Evolutionary conservation across 2,113 vertebrate species (phyloP).

Genomic region (Xiphias gladius): DNA sequence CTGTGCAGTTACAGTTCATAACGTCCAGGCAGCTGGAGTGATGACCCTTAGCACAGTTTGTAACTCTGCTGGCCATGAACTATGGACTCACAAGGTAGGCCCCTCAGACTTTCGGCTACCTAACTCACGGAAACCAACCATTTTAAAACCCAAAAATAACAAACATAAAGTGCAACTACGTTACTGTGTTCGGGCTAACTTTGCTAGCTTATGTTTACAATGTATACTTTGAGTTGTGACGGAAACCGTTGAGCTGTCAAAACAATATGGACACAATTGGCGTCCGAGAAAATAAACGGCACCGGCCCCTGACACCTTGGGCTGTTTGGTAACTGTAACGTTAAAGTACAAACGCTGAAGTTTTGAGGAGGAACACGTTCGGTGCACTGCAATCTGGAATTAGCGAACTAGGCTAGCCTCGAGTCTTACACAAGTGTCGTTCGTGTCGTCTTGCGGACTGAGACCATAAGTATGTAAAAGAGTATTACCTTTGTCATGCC

Average conservation of each 20-base stretch:
- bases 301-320: background rate
- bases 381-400: background rate
- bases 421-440: background rate
- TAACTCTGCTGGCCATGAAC: conserved; percentile 42
- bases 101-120: accelerated
- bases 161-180: background rate
- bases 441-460: background rate
- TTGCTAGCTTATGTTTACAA: conserved; percentile 2
- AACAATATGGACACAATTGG: background rate
- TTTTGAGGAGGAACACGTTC: background rate
- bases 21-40: background rate
- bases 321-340: background rate
- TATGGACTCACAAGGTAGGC: conserved; percentile 67
- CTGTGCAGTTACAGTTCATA: background rate
- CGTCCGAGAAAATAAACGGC: background rate
- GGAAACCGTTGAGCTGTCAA: background rate
- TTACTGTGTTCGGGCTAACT: background rate
- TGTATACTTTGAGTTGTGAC: background rate
- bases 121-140: background rate
- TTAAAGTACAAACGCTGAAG: background rate
- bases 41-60: conserved; percentile 57
- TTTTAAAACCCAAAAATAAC: background rate
- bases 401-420: conserved; percentile 25
- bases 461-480: accelerated
- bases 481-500: conserved; percentile 95